These are phyloP conservation scores for Hycleus cichorii DNA, from an alignment of 1,140 invertebrate genomes.

Conservation along the genomic window DNA sequence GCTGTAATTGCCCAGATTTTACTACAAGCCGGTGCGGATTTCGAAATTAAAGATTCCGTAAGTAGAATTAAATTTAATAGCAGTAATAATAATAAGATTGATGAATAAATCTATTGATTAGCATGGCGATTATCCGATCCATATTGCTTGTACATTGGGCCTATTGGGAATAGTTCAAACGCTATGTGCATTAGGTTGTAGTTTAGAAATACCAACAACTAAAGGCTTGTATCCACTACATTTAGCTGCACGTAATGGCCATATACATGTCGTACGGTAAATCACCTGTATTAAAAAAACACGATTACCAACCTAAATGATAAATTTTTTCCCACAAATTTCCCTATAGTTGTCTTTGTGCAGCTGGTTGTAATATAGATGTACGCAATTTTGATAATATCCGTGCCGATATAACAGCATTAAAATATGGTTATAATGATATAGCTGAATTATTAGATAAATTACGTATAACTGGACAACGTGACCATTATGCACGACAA, in stretches of 20 bases:
- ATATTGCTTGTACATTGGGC: conserved; percentile 62
- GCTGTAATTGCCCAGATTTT: conserved; percentile 53
- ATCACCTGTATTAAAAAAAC: not conserved
- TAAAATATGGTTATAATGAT: conserved; percentile 69
- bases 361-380: conserved; percentile 64
- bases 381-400: conserved; percentile 65
- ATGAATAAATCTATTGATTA: conserved; percentile 29
- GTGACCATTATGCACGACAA: conserved; percentile 63
- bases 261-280: conserved; percentile 64
- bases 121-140: conserved; percentile 69
- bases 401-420: conserved; percentile 71
- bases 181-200: conserved; percentile 67
- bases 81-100: not conserved
- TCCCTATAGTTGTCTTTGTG: conserved; percentile 56
- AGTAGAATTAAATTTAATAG: conserved; percentile 9
- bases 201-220: conserved; percentile 61
- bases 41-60: conserved; percentile 63
- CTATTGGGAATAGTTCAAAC: conserved; percentile 62
- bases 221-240: conserved; percentile 66
- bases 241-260: conserved; percentile 64
- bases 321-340: not conserved
- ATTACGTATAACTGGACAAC: conserved; percentile 48
- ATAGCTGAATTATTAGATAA: conserved; percentile 66
- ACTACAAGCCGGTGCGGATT: conserved; percentile 62
- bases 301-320: not conserved